phyloP scores from a whole-genome alignment of 2,888 invertebrate genomes.

The Conops quadrifasciatus region DNA sequence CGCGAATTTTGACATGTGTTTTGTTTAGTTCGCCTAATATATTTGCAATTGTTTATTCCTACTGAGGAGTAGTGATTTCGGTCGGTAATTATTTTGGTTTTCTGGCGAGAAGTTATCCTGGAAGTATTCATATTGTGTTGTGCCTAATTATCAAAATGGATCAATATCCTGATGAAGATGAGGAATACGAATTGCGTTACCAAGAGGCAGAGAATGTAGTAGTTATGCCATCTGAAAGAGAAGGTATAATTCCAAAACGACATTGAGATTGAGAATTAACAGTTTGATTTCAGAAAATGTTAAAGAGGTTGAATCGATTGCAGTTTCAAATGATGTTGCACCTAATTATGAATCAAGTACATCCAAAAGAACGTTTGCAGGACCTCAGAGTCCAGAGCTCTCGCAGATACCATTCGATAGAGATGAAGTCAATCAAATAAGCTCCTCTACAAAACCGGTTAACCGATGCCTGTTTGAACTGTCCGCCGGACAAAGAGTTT shows the following conservation, averaged over 20 bases:
- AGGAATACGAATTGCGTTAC: slow-evolving; percentile 76
- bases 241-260: slow-evolving; percentile 34
- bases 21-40: too few species aligned
- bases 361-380: background rate
- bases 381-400: slow-evolving; percentile 52
- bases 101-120: too few species aligned
- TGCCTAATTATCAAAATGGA: slow-evolving; percentile 43
- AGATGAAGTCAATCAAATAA: slow-evolving; percentile 22
- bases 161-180: slow-evolving; percentile 67
- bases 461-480: slow-evolving; percentile 62
- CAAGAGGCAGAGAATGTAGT: slow-evolving; percentile 74
- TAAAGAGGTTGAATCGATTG: background rate
- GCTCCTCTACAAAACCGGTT: slow-evolving; percentile 44
- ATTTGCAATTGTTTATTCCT: too few species aligned
- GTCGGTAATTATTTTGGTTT: too few species aligned
- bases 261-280: background rate
- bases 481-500: slow-evolving; percentile 51
- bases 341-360: slow-evolving; percentile 1
- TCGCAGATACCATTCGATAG: slow-evolving; percentile 60
- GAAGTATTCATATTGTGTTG: too few species aligned
- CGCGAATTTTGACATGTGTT: slow-evolving; percentile 22
- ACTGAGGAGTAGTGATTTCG: too few species aligned
- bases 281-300: slow-evolving; percentile 11
- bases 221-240: slow-evolving; percentile 59
- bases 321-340: background rate